Evolutionary conservation across 2,113 vertebrate species (phyloP), one percentile per base, ranked within the genome.

Genomic region (Tor tambroides): DNA sequence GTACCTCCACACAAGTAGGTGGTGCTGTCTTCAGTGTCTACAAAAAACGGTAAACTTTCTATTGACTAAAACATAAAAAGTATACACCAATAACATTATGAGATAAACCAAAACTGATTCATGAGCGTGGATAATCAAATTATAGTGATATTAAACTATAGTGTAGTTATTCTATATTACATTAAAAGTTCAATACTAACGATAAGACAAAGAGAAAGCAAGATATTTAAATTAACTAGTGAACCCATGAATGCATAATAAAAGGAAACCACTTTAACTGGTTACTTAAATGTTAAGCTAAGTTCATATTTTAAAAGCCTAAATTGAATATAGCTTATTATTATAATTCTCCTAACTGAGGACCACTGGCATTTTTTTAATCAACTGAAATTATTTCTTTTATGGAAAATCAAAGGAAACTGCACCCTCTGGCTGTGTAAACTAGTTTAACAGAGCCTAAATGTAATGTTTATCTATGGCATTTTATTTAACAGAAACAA

Each of bases 351-450:
- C 75, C 43, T 30, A 51, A 77, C 5, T 49, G 41, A 14, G n/a
- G 38, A 46, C 10, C 11, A 28, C 12, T 28, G 26, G 7, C n/a
- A 30, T 30, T 38, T 32, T 41, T 15, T 43, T 10, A 30, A 82
- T 67, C 61, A 82, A 46, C 3, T 82, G n/a, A 46, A 82, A 79
- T 56, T 6, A 77, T 51, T 10, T 79, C 4, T 30, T 54, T 35
- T 26, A 19, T 14, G n/a, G 79, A 81, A 80, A 41, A 41, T 80
- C 14, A 41, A 61, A 12, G 56, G n/a, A 82, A 67, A 82, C 61
- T 46, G 61, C 61, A 65, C 80, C 80, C 59, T 38, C 80, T 82
- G 80, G 80, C 46, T 43, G 35, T 67, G 38, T 28, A 21, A 76
- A 61, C 35, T 15, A 61, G 54, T 38, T 21, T 38, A 80, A 38